A percentile compares a stretch with the other conserved stretches of the same genome.
Conservation (phyloP, 2,797 vertebrate genomes). For the Loris lydekkerianus region DNA sequence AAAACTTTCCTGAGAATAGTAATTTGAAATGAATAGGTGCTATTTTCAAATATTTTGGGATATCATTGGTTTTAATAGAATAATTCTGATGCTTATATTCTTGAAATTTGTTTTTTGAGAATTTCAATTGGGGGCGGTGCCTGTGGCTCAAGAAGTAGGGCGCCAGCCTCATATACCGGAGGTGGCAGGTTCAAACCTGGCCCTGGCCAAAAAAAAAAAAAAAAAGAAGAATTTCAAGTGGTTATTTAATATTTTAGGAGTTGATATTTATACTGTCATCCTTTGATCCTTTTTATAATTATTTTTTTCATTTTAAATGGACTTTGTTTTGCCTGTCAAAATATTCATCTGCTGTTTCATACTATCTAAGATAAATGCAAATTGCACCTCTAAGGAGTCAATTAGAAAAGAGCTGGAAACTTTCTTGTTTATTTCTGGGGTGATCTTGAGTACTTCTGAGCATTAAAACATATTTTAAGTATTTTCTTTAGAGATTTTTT, state of each 20-base stretch:
- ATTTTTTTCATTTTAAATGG: conserved; percentile 63
- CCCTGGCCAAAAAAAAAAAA: no score
- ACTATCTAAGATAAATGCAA: neutral
- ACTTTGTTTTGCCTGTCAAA: conserved; percentile 28
- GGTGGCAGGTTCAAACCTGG: no score
- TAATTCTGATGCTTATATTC: conserved; percentile 38
- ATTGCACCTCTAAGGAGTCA: conserved; percentile 23
- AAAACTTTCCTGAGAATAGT: conserved; percentile 37
- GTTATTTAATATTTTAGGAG: conserved; percentile 41
- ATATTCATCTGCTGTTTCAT: conserved; percentile 66
- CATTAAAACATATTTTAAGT: conserved; percentile 68
- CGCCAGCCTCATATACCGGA: no score
- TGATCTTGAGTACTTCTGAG: conserved; percentile 69
- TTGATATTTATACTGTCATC: conserved; percentile 28
- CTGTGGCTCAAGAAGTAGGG: no score
- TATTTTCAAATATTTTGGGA: conserved; percentile 55
- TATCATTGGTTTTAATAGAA: conserved; percentile 1
- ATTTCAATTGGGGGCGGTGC: conserved; percentile 14
- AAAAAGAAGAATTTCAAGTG: conserved; percentile 59
- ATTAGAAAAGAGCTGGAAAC: conserved; percentile 50
- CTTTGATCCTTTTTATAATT: conserved; percentile 47
- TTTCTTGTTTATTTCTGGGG: conserved; percentile 74
- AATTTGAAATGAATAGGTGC: conserved; percentile 57
- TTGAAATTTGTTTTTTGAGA: conserved; percentile 75
- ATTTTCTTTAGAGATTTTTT: conserved; percentile 60